Conservation (phyloP, 1,140 invertebrate genomes). For the Camponotus vicinus region DNA sequence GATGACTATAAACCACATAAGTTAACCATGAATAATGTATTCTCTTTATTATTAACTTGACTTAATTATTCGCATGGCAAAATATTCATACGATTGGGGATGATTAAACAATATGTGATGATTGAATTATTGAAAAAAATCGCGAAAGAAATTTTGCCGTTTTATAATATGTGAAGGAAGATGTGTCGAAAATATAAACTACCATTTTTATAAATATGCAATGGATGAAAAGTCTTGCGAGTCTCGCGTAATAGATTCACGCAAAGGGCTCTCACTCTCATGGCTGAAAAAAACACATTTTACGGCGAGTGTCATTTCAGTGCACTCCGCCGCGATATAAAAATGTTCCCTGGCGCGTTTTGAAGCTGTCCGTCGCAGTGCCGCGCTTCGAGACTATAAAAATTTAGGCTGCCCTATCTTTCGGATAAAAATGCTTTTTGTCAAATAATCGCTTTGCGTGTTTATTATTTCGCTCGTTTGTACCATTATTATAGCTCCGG, state of each 20-base stretch:
- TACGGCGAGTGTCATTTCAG: conserved; percentile 66
- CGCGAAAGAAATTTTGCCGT: conserved; percentile 1
- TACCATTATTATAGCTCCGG: conserved; percentile 18
- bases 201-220: conserved; percentile 54
- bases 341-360: conserved; percentile 71
- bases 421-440: conserved; percentile 57
- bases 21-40: conserved; percentile 26
- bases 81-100: conserved; percentile 18
- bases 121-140: conserved; percentile 28
- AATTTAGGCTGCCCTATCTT: conserved; percentile 47
- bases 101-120: conserved; percentile 14
- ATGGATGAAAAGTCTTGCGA: conserved; percentile 57
- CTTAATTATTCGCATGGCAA: conserved; percentile 18
- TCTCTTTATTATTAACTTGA: conserved; percentile 14
- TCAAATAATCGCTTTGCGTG: conserved; percentile 48
- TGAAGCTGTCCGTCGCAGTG: conserved; percentile 70
- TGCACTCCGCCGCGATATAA: conserved; percentile 61
- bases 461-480: conserved; percentile 43
- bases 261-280: conserved; percentile 49
- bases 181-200: background rate
- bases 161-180: background rate
- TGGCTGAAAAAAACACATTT: conserved; percentile 62
- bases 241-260: conserved; percentile 56
- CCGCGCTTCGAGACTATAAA: conserved; percentile 53
- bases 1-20: background rate